Conservation (phyloP, 1,140 invertebrate species). For the Drosophila setifemur region DNA sequence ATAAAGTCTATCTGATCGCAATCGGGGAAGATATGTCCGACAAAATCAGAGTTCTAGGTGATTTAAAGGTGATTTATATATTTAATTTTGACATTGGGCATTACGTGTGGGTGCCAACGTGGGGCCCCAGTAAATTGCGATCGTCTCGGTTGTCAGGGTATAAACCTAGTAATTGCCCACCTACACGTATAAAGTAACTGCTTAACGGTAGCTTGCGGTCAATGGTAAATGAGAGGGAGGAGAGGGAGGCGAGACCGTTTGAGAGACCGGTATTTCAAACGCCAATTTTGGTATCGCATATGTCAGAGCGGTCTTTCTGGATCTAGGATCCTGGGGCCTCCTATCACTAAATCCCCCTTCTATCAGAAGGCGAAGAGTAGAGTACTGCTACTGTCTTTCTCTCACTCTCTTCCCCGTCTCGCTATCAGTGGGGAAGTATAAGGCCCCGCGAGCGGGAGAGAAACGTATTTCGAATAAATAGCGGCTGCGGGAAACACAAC, state of each 20-base stretch:
- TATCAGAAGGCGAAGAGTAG: constrained; percentile 2
- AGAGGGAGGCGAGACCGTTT: not conserved
- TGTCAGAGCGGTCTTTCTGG: constrained; percentile 5
- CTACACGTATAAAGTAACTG: not conserved
- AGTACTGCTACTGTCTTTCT: not conserved
- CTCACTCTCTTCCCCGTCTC: not conserved
- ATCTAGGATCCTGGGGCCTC: constrained; percentile 8
- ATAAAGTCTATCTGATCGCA: constrained; percentile 31
- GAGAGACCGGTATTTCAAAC: constrained; percentile 14
- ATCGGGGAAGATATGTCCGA: constrained; percentile 27
- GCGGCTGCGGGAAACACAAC: constrained; percentile 7
- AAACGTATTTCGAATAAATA: constrained; percentile 50
- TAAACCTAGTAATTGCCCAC: not conserved
- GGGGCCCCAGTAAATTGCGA: constrained; percentile 4
- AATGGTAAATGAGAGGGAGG: constrained; percentile 7
- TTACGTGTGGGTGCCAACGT: constrained; percentile 60
- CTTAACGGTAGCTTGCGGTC: constrained; percentile 20
- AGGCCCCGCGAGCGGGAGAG: constrained; percentile 19
- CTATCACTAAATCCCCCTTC: constrained; percentile 64
- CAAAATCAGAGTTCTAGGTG: constrained; percentile 10
- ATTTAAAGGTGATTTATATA: constrained; percentile 21
- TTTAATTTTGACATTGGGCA: constrained; percentile 33
- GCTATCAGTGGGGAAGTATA: constrained; percentile 42
- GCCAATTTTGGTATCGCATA: no score
- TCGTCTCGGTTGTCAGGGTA: constrained; percentile 49